These are phyloP conservation scores for Volucella inanis DNA, from an alignment of 2,888 invertebrate species.

Conservation along the genomic window DNA sequence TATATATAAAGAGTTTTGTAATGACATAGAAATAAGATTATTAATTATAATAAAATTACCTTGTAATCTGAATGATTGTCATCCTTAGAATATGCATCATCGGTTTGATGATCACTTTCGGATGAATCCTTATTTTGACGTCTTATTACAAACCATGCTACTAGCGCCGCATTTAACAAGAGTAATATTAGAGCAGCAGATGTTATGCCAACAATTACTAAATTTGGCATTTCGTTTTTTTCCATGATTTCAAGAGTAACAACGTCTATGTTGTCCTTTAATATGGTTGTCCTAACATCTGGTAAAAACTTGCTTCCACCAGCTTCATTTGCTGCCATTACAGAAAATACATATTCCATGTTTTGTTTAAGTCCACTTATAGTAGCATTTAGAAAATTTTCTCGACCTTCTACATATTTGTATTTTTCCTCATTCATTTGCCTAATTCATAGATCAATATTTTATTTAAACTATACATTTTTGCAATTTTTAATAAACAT, in stretches of 20 bases:
- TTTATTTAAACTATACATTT: not conserved
- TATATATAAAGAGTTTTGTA: slow-evolving; percentile 79
- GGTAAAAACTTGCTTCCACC: slow-evolving; percentile 81
- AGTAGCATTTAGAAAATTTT: slow-evolving; percentile 79
- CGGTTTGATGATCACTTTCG: slow-evolving; percentile 80
- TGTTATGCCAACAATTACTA: slow-evolving; percentile 82
- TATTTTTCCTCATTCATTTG: slow-evolving; percentile 80
- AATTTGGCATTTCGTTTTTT: slow-evolving; percentile 81
- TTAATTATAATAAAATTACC: slow-evolving; percentile 74
- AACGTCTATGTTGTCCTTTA: slow-evolving; percentile 75
- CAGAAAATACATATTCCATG: slow-evolving; percentile 79
- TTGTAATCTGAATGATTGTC: slow-evolving; percentile 81
- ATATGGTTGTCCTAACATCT: slow-evolving; percentile 77
- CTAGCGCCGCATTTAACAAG: slow-evolving; percentile 80
- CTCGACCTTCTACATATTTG: slow-evolving; percentile 79
- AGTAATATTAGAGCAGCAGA: slow-evolving; percentile 81
- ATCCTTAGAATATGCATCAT: slow-evolving; percentile 82
- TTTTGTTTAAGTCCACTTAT: slow-evolving; percentile 79
- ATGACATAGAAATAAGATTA: slow-evolving; percentile 14
- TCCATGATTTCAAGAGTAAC: slow-evolving; percentile 80
- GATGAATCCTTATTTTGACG: slow-evolving; percentile 80
- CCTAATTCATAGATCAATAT: slow-evolving; percentile 40
- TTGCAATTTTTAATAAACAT: not conserved
- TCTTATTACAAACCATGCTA: slow-evolving; percentile 81
- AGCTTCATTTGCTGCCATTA: slow-evolving; percentile 81